A percentile compares a stretch with the other conserved stretches of the same genome.
Conservation (phyloP, 2,113 vertebrate genomes). For the Paramormyrops kingsleyae region DNA sequence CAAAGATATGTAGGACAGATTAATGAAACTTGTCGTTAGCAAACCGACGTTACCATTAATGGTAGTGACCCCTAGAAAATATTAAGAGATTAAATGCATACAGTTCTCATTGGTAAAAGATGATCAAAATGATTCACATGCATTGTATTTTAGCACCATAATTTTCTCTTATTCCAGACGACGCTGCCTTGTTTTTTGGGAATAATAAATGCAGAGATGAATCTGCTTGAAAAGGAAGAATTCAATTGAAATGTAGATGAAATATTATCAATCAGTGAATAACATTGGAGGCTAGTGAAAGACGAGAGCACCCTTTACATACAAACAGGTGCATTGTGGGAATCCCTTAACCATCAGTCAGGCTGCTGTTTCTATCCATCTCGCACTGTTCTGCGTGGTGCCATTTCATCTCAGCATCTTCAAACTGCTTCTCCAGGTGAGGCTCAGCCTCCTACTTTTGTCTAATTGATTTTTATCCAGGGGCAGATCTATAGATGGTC, state of each 20-base stretch:
- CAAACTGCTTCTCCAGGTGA: background rate
- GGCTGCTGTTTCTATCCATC: background rate
- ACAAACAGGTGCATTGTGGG: background rate
- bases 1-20: background rate
- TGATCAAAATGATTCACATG: background rate
- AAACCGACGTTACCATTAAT: background rate
- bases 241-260: background rate
- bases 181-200: background rate
- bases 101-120: background rate
- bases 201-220: background rate
- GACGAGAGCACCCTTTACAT: background rate
- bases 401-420: background rate
- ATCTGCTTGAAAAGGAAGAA: background rate
- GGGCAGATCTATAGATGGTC: background rate
- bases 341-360: background rate
- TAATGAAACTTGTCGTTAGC: background rate
- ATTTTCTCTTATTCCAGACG: background rate
- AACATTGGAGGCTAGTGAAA: background rate
- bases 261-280: background rate
- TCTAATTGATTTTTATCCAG: background rate
- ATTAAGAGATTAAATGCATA: background rate
- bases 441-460: background rate
- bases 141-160: background rate
- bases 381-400: background rate
- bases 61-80: background rate